Conservation (phyloP, 2,113 vertebrate species). For the Eira barbara region DNA sequence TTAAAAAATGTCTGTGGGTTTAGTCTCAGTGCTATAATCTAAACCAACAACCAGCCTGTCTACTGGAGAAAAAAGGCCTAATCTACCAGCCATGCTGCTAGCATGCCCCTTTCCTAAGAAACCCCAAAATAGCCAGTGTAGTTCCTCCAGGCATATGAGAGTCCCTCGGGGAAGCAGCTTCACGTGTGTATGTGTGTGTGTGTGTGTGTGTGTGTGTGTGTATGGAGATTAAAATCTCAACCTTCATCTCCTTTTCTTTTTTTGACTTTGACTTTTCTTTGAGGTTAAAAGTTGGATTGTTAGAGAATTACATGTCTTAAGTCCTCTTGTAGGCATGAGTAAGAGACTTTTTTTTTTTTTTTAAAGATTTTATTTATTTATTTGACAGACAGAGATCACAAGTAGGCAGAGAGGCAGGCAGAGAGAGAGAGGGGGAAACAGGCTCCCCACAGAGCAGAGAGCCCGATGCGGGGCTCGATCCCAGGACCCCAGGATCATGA, state of each 20-base stretch:
- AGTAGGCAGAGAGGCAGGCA: too few relatives aligned
- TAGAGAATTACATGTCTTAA: background rate
- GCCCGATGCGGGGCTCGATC: too few relatives aligned
- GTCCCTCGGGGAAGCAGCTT: accelerated
- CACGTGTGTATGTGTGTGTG: too few relatives aligned
- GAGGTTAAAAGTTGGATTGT: background rate
- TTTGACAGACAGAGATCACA: too few relatives aligned
- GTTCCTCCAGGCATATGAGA: background rate
- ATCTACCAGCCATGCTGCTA: slow-evolving; percentile 71
- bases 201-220: background rate
- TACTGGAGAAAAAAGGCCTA: slow-evolving; percentile 65
- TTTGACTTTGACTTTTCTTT: background rate
- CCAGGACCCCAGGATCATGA: too few relatives aligned
- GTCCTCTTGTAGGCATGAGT: background rate
- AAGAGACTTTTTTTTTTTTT: background rate
- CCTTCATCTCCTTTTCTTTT: background rate
- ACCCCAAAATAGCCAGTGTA: slow-evolving; percentile 39
- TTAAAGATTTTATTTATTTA: too few relatives aligned
- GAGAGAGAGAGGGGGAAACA: too few relatives aligned
- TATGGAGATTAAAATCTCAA: background rate
- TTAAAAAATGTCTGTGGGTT: background rate
- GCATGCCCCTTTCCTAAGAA: slow-evolving; percentile 77
- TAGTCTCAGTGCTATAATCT: slow-evolving; percentile 57
- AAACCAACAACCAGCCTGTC: slow-evolving; percentile 70
- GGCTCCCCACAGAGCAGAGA: too few relatives aligned